A percentile compares a stretch with the other conserved stretches of the same genome.
Evolutionary conservation across 2,888 invertebrate genomes (phyloP).

Genomic region (Conchocele bisecta): DNA sequence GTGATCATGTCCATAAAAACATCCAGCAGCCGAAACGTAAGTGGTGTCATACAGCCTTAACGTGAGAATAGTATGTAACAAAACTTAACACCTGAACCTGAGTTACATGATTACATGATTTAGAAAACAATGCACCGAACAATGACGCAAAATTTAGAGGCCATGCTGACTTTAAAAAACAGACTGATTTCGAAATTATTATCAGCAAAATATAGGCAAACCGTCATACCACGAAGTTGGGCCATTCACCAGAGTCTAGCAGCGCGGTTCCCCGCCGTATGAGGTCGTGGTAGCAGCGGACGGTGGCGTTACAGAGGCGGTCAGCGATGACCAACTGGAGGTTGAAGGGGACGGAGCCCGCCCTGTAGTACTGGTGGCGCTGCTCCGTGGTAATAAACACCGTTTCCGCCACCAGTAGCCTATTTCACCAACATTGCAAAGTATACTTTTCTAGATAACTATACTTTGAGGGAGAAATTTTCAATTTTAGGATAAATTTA

Average conservation of each 20-base stretch:
- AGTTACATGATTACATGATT: too few species aligned
- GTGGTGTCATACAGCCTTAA: neutral
- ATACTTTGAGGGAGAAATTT: too few species aligned
- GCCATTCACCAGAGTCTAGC: neutral
- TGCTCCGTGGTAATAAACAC: neutral
- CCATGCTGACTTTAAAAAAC: neutral
- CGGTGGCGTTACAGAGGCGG: neutral
- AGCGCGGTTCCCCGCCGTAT: neutral
- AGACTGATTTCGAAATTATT: neutral
- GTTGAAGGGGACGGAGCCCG: neutral
- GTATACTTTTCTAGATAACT: too few species aligned
- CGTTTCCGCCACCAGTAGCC: neutral
- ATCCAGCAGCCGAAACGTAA: too few species aligned
- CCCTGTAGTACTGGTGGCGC: neutral
- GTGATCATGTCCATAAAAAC: too few species aligned
- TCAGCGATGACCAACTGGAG: neutral
- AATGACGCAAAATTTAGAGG: neutral
- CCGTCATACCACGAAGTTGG: conserved; percentile 11
- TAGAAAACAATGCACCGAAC: neutral
- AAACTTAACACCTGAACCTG: too few species aligned
- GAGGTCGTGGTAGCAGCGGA: neutral
- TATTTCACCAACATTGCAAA: too few species aligned
- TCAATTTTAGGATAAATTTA: too few species aligned
- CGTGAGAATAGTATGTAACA: too few species aligned
- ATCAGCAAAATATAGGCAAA: neutral